Conservation (phyloP, 1,140 invertebrate genomes). For the Bombus superbus region DNA sequence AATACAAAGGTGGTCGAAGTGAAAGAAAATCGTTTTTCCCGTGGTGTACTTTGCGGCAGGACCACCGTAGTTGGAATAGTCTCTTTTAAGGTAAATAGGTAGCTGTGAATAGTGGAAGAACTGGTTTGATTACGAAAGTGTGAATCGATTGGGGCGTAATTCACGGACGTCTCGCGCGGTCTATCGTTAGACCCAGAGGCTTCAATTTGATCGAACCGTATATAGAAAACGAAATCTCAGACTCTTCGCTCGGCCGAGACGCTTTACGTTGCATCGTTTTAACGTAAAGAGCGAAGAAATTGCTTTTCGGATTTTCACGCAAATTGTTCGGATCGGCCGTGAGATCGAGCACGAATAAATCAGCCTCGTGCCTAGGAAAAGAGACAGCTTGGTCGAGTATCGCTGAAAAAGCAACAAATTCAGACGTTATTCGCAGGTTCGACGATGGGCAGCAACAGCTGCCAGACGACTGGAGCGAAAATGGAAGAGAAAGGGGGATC, state of each 20-base stretch:
- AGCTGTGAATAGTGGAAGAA: not conserved
- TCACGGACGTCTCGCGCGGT: not conserved
- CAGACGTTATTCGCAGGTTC: not conserved
- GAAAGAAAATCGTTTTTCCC: not conserved
- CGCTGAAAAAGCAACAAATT: slow-evolving; percentile 16
- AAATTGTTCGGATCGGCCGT: not conserved
- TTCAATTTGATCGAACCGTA: not conserved
- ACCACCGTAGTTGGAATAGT: not conserved
- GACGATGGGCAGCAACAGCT: slow-evolving; percentile 9
- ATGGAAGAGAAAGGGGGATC: not conserved
- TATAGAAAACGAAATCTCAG: not conserved
- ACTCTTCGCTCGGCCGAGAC: not conserved
- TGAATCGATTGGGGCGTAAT: not conserved
- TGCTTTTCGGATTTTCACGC: not conserved
- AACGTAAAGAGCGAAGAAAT: not conserved
- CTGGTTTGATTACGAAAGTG: not conserved
- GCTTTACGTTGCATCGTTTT: not conserved
- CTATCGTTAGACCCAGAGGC: not conserved
- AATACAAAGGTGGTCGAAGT: not conserved
- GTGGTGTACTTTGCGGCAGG: not conserved
- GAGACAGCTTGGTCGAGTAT: not conserved
- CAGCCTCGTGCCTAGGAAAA: not conserved
- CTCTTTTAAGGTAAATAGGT: not conserved
- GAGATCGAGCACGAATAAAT: not conserved
- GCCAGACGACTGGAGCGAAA: slow-evolving; percentile 8